Conservation (phyloP, 1,140 invertebrate genomes). For the Drosophila seguyi region DNA sequence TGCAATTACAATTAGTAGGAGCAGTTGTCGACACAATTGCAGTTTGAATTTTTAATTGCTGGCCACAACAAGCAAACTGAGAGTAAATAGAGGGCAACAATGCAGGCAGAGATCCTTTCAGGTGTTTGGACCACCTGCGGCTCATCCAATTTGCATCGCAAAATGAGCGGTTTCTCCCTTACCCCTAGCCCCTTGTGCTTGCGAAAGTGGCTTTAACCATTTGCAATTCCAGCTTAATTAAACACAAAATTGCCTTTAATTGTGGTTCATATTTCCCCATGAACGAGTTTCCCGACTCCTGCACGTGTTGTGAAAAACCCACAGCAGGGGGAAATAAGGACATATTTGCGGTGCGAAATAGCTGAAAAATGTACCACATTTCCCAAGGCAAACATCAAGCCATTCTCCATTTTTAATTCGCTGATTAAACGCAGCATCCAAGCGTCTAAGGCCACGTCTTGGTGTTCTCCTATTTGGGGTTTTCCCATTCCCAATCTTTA, state of each 20-base stretch:
- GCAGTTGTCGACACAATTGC: conserved; percentile 15
- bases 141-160: conserved; percentile 48
- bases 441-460: conserved; percentile 3
- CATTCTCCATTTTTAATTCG: not conserved
- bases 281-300: not conserved
- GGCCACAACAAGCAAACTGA: conserved; percentile 44
- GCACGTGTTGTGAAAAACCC: not conserved
- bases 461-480: not conserved
- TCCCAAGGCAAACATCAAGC: not conserved
- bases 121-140: conserved; percentile 27
- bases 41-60: conserved; percentile 57
- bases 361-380: not conserved
- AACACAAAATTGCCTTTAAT: conserved; percentile 27
- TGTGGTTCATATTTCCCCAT: conserved; percentile 12
- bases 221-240: conserved; percentile 37
- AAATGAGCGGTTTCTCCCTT: not conserved
- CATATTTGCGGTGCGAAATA: not conserved
- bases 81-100: conserved; percentile 14
- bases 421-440: conserved; percentile 24
- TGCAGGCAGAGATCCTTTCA: conserved; percentile 17
- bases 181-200: no score
- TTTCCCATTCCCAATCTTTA: not conserved
- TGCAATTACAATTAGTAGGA: conserved; percentile 40
- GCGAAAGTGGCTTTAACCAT: conserved; percentile 10
- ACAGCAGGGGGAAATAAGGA: conserved; percentile 1